A percentile compares a stretch with the other conserved stretches of the same genome.
Evolutionary conservation across 2,888 invertebrate species (phyloP).

Genomic region (Cybosia mesomella): DNA sequence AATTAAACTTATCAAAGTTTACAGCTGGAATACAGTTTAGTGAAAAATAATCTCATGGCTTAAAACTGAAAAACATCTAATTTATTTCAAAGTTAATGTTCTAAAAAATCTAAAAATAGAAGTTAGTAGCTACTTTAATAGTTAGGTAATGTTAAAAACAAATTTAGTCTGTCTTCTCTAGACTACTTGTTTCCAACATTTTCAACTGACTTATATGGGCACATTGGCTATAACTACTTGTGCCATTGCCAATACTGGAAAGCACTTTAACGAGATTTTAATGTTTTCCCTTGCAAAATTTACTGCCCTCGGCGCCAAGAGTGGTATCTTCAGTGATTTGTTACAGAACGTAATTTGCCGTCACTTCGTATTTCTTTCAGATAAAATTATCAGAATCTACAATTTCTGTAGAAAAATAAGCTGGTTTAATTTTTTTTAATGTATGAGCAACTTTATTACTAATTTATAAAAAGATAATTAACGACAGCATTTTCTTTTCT

Average conservation of each 20-base stretch:
- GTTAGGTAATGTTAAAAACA: background rate
- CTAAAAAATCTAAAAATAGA: too few relatives aligned
- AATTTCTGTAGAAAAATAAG: conserved; percentile 20
- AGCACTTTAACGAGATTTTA: conserved; percentile 80
- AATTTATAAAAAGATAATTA: background rate
- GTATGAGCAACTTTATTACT: background rate
- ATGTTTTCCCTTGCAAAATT: conserved; percentile 75
- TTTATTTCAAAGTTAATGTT: background rate
- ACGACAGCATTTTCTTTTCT: background rate
- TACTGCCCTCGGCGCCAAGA: conserved; percentile 73
- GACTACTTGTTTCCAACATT: conserved; percentile 41
- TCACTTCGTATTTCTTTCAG: conserved; percentile 37
- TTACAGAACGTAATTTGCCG: conserved; percentile 64
- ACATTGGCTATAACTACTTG: conserved; percentile 46
- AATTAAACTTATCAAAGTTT: background rate
- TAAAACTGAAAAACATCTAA: background rate
- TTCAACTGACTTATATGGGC: conserved; percentile 50
- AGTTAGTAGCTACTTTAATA: background rate
- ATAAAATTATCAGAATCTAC: conserved; percentile 26
- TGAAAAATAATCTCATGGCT: background rate
- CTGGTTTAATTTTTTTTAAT: background rate
- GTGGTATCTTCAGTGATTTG: conserved; percentile 61
- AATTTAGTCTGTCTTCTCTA: conserved; percentile 29
- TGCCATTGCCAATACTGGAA: conserved; percentile 62
- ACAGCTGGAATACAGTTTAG: background rate